Conservation (phyloP, 2,888 invertebrate species). For the Agapetus fuscipes region DNA sequence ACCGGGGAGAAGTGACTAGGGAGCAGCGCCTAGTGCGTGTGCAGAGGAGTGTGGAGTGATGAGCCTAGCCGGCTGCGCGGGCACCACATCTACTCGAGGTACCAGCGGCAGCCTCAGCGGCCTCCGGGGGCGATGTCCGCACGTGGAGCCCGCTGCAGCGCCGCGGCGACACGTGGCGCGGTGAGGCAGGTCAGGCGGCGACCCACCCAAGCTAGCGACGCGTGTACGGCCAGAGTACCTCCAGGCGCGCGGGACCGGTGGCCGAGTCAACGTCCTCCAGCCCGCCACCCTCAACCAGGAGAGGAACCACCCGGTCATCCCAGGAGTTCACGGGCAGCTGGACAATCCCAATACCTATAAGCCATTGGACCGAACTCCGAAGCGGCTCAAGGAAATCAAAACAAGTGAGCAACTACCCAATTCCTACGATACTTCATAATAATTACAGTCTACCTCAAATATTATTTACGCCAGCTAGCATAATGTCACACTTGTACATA, state of each 20-base stretch:
- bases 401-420: too few species aligned
- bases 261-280: background rate
- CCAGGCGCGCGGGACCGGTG: background rate
- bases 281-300: background rate
- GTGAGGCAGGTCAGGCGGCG: constrained; percentile 16
- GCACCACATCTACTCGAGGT: constrained; percentile 1
- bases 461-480: too few species aligned
- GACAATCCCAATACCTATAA: too few species aligned
- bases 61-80: too few species aligned
- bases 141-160: constrained; percentile 2
- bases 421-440: too few species aligned
- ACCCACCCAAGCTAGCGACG: constrained; percentile 2
- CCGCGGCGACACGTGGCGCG: constrained; percentile 21
- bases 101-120: background rate
- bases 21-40: background rate
- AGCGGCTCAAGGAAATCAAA: too few species aligned
- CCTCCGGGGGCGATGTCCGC: constrained; percentile 5
- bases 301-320: background rate
- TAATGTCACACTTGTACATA: too few species aligned
- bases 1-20: constrained; percentile 8
- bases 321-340: too few species aligned
- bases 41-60: background rate
- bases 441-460: too few species aligned
- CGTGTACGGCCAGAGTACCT: background rate
- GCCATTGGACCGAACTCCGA: too few species aligned